Conservation (phyloP, 2,797 vertebrate species). For the Enteromius mattozi region DNA sequence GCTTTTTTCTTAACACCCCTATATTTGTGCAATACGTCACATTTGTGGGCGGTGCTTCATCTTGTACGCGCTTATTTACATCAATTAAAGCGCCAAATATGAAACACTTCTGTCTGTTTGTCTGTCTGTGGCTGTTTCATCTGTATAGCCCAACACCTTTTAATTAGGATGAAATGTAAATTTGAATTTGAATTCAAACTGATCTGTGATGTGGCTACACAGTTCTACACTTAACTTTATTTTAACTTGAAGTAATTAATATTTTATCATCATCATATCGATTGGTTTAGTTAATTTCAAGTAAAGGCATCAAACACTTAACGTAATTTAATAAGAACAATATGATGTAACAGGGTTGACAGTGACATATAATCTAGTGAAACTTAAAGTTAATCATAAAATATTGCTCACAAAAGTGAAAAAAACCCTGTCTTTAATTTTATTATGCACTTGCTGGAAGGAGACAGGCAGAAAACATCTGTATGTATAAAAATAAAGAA, state of each 20-base stretch:
- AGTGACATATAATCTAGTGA: not conserved
- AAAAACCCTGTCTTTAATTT: not conserved
- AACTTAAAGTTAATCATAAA: not conserved
- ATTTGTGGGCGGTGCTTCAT: slow-evolving; percentile 35
- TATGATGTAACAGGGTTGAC: not conserved
- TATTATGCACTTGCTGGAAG: not conserved
- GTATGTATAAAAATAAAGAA: not conserved
- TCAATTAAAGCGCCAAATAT: slow-evolving; percentile 57
- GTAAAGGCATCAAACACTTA: not conserved
- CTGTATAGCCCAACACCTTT: not conserved
- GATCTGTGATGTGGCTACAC: not conserved
- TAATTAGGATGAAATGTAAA: not conserved
- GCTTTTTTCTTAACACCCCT: slow-evolving; percentile 26
- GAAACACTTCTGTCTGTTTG: not conserved
- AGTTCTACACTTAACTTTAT: not conserved
- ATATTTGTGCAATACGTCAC: not conserved
- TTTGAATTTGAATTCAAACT: not conserved
- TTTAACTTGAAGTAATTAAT: not conserved
- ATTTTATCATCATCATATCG: not conserved
- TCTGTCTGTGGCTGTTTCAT: not conserved
- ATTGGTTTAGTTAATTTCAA: not conserved
- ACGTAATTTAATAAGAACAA: not conserved
- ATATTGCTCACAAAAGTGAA: not conserved
- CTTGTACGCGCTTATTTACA: slow-evolving; percentile 38
- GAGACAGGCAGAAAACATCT: not conserved